These are phyloP conservation scores for Trichomalopsis sarcophagae DNA, from an alignment of 1,140 invertebrate species.

Conservation along the genomic window DNA sequence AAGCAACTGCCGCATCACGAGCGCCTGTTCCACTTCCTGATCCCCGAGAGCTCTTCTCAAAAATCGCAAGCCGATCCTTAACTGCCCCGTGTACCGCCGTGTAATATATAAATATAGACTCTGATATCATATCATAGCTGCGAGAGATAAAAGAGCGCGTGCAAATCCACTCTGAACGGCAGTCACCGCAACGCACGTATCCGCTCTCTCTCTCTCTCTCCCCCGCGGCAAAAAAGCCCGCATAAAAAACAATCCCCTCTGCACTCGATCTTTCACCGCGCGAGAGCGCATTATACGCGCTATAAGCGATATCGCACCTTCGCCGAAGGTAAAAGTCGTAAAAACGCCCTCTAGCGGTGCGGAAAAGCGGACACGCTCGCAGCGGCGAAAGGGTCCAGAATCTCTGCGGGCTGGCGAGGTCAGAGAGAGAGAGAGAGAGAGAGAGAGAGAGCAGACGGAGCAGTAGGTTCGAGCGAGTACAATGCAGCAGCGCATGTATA, in stretches of 20 bases:
- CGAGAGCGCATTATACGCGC: neutral
- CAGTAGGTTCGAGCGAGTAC: neutral
- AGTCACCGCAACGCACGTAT: too few relatives aligned
- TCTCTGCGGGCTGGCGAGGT: slow-evolving; percentile 24
- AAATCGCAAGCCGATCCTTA: neutral
- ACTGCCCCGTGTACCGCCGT: neutral
- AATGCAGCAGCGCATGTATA: neutral
- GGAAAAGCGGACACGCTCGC: slow-evolving; percentile 5
- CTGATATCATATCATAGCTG: neutral
- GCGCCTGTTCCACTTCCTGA: neutral
- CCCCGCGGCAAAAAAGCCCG: neutral
- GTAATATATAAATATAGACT: neutral
- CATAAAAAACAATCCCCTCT: neutral
- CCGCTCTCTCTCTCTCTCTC: too few relatives aligned
- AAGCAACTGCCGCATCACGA: slow-evolving; percentile 1
- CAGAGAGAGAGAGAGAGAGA: too few relatives aligned
- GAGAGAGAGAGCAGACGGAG: too few relatives aligned
- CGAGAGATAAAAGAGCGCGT: too few relatives aligned
- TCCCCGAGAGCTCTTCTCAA: neutral
- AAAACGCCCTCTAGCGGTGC: slow-evolving; percentile 12
- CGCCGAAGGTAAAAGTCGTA: slow-evolving; percentile 37
- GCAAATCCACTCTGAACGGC: too few relatives aligned
- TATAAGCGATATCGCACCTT: neutral
- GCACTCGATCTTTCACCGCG: neutral
- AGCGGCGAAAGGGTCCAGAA: slow-evolving; percentile 19